A percentile compares a stretch with the other conserved stretches of the same genome.
Conservation (phyloP, 2,113 vertebrate genomes). For the Hydrochoerus hydrochaeris region DNA sequence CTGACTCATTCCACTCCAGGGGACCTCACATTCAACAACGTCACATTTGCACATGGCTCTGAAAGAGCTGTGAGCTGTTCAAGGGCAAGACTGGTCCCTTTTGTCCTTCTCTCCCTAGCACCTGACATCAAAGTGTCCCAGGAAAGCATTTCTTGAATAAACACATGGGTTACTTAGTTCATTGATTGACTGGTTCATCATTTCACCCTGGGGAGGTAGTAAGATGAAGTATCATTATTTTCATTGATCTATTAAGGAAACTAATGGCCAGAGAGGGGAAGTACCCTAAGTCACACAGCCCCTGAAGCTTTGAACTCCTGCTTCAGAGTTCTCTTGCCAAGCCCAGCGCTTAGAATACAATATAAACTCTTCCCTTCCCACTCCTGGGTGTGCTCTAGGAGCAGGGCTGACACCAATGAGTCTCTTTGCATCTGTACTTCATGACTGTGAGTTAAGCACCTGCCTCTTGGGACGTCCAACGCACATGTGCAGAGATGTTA, state of each 20-base stretch:
- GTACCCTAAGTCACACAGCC: neutral
- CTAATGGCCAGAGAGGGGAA: constrained; percentile 11
- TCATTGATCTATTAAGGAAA: neutral
- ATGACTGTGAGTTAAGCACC: neutral
- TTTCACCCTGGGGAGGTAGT: neutral
- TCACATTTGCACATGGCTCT: accelerated
- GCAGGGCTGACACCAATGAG: neutral
- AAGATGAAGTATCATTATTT: neutral
- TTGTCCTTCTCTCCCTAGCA: neutral
- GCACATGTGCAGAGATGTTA: neutral
- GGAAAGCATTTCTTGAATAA: neutral
- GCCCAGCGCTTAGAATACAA: neutral
- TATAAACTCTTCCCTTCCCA: neutral
- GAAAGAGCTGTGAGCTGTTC: neutral
- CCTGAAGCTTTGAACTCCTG: neutral
- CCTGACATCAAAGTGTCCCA: neutral
- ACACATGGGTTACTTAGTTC: neutral
- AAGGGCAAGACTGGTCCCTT: neutral
- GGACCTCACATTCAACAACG: accelerated
- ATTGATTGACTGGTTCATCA: neutral
- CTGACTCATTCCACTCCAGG: neutral
- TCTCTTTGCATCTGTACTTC: neutral
- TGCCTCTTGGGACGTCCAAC: neutral
- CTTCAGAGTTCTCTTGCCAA: neutral
- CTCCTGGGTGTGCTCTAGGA: neutral